Evolutionary conservation across 2,888 invertebrate genomes (phyloP), one percentile per base, ranked within the genome.

Genomic region (Nebria brevicollis): DNA sequence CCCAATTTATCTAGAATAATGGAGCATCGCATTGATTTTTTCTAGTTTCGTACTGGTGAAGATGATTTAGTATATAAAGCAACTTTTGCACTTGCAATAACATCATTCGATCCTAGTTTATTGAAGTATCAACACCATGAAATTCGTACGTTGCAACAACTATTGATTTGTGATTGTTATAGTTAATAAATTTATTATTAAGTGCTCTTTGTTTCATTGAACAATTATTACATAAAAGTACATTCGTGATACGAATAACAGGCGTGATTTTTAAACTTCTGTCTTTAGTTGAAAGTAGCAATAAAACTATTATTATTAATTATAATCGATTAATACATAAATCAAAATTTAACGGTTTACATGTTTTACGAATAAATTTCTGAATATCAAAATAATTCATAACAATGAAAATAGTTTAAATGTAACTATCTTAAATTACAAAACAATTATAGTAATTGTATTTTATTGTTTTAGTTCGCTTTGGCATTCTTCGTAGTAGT

Each of bases 391-490:
- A 34, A 34, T 34, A 5, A 34, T 34, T 34, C 34, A 34, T 34
- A 34, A 34, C 34, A 34, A 34, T 34, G 5, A 34, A 34, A 34
- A 34, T 34, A 34, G 5, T 34, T 34, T 34, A 34, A 34, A 34
- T 34, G 34, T 34, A 34, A 1, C 34, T 34, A 34, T 1, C 2
- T 34, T 34, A 34, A 0, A 34, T 2, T 34, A 1, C 34, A 34
- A 34, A 5, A 2, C 34, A 5, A 34, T 34, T 34, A 34, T 34
- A 34, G 5, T 34, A 26, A 25, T 70, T 25, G 70, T 77, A 8
- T 79, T 20, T 79, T 20, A 20, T 82, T 64, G 72, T 90, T 89
- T 15, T 88, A 91, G 91, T 85, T 90, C 78, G 85, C 90, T 20
- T 15, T 90, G 72, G 81, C 90, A 64, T 84, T 88, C 34, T 84